Evolutionary conservation across 2,888 invertebrate species (phyloP).

Genomic region (Thecophora atra): DNA sequence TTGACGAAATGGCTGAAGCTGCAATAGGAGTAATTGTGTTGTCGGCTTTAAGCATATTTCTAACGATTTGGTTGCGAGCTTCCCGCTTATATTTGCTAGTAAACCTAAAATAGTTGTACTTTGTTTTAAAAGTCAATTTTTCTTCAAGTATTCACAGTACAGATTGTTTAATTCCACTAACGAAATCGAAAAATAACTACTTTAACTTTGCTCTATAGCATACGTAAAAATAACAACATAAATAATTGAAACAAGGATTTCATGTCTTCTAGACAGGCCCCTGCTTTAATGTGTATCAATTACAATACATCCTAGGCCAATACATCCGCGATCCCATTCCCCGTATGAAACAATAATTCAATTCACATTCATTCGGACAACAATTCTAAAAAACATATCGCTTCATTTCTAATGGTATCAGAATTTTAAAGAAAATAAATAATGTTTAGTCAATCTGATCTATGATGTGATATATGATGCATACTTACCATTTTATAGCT

Average conservation of each 20-base stretch:
- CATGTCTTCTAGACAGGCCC: too few species aligned
- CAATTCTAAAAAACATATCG: too few species aligned
- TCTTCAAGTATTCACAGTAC: neutral
- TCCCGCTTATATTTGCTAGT: conserved; percentile 32
- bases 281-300: too few species aligned
- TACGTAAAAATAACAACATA: too few species aligned
- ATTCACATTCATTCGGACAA: too few species aligned
- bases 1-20: neutral
- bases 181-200: neutral
- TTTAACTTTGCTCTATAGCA: too few species aligned
- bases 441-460: neutral
- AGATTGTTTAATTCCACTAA: neutral
- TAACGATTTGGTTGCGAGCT: conserved; percentile 27
- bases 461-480: neutral
- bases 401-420: neutral
- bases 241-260: too few species aligned
- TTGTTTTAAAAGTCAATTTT: neutral
- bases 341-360: too few species aligned
- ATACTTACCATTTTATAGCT: neutral
- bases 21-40: neutral
- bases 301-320: too few species aligned
- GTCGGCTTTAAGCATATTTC: conserved; percentile 6
- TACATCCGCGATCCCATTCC: too few species aligned
- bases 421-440: neutral
- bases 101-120: conserved; percentile 26